Evolutionary conservation across 1,140 invertebrate genomes (phyloP).

Genomic region (Polypedilum pembai): DNA sequence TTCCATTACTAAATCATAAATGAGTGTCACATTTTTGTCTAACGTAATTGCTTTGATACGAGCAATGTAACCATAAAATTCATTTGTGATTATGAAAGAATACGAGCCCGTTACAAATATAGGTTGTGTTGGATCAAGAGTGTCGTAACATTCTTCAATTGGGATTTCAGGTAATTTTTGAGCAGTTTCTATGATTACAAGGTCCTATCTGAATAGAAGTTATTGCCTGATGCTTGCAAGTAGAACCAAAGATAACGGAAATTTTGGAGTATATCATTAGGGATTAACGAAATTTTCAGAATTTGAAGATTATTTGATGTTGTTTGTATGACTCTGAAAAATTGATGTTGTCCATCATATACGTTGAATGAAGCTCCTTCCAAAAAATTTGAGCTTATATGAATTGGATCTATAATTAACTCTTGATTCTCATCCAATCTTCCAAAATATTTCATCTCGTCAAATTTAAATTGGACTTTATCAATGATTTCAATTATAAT

Average conservation of each 20-base stretch:
- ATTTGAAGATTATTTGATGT: not conserved
- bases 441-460: not conserved
- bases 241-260: not conserved
- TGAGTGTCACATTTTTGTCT: not conserved
- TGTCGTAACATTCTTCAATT: constrained; percentile 12
- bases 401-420: not conserved
- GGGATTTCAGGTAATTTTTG: not conserved
- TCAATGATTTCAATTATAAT: not conserved
- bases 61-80: not conserved
- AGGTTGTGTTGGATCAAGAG: not conserved
- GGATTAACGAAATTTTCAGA: not conserved
- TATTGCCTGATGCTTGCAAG: not conserved
- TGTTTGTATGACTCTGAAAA: not conserved
- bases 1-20: not conserved
- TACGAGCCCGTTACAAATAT: not conserved
- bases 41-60: not conserved
- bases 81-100: not conserved
- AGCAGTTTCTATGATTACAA: not conserved
- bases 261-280: not conserved
- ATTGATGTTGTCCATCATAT: not conserved
- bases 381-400: not conserved
- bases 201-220: not conserved
- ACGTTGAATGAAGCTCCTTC: not conserved
- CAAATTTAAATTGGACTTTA: not conserved
- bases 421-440: not conserved